Percentiles rank a stretch among this genome's conserved stretches.
Evolutionary conservation across 2,797 vertebrate genomes (phyloP).

Genomic region (Cygnus olor): DNA sequence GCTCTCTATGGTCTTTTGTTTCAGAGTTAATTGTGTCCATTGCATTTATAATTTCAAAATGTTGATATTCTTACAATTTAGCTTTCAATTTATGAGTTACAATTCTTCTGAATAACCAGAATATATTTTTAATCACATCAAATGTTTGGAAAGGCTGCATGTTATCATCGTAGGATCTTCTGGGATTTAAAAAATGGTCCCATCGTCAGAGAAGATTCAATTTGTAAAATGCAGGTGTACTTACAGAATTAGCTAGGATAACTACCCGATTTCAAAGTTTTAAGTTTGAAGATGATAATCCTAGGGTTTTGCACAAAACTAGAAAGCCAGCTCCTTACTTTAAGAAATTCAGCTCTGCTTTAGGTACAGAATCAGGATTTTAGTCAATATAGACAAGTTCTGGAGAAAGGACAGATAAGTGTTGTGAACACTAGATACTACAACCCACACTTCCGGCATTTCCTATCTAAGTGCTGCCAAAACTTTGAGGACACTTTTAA

Average conservation of each 20-base stretch:
- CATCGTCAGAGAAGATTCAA: neutral
- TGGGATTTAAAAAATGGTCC: neutral
- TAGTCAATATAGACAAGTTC: neutral
- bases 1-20: neutral
- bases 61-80: neutral
- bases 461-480: neutral
- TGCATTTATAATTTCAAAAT: neutral
- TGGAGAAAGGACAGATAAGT: neutral
- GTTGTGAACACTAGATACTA: neutral
- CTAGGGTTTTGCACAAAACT: neutral
- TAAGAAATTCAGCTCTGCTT: neutral
- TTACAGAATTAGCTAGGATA: neutral
- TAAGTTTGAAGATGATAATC: neutral
- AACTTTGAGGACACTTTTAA: neutral
- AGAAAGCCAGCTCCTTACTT: neutral
- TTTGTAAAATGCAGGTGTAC: neutral
- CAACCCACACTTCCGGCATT: neutral
- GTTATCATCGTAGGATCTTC: neutral
- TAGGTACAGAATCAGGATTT: neutral
- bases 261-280: neutral
- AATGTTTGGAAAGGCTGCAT: neutral
- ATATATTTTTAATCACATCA: neutral
- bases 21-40: neutral
- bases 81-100: neutral
- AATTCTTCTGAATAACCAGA: neutral